Base-by-base conservation (phyloP, 2,797 vertebrate genomes). In the Helarctos malayanus region DNA sequence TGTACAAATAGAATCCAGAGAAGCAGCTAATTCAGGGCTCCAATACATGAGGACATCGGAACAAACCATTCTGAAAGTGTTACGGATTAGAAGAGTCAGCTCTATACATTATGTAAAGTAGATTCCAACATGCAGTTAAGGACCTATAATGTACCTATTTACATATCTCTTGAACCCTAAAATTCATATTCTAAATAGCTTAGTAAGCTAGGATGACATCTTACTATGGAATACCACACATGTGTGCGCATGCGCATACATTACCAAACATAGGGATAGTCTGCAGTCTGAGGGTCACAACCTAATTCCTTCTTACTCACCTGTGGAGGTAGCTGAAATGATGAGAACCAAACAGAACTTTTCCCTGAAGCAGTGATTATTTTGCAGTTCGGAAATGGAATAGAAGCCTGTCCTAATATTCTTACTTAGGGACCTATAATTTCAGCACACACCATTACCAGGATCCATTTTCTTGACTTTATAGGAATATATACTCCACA, bases 391-490 rank as follows among this genome's bases (percentile, higher is more conserved):
- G 65, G 87, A 95, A 91, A 93, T 76, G 45, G 71, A 95, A 96
- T 91, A 82, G 52, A 97, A 89, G n/a, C 29, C 45, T 93, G 45
- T 88, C 91, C 21, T 89, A 83, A 97, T 92, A 63, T 59, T 73
- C 59, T 88, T 65, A 85, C 18, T 96, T 78, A 52, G 89, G 95
- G 88, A 84, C 2, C 0, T 4, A 32, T 84, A n/a, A 35, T 94
- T 97, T 95, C 95, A 94, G 93, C n/a, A 69, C 29, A 89, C 0
- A 32, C 73, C 57, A 97, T 89, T 96, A 94, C 47, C 13, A 75
- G 71, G 41, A 97, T 92, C 92, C 54, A 96, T 95, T 97, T 97
- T 93, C 75, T 95, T 97, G 94, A 95, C 83, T 95, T 97, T 97
- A 93, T 95, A 96, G 63, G 59, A 94, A 94, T 80, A 96, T 81